A percentile compares a stretch with the other conserved stretches of the same genome.
Conservation (phyloP, 2,113 vertebrate genomes). For the Pyxicephalus adspersus region DNA sequence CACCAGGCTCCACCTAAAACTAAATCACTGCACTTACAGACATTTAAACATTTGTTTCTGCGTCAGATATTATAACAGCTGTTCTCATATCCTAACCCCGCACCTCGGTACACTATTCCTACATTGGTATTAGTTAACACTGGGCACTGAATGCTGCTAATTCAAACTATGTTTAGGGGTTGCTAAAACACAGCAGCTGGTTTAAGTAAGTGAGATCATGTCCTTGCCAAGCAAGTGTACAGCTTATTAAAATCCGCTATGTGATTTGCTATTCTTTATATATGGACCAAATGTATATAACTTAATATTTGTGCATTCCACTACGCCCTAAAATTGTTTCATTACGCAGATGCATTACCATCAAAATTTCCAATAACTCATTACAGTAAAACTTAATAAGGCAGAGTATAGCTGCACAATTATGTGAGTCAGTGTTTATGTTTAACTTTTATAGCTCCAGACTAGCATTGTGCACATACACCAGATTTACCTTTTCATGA, state of each 20-base stretch:
- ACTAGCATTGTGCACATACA: not conserved
- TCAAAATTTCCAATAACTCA: constrained; percentile 15
- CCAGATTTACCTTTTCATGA: not conserved
- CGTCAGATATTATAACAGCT: no score
- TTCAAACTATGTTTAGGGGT: not conserved
- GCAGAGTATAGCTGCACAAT: constrained; percentile 9
- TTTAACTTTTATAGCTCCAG: constrained; percentile 4
- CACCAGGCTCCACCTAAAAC: no score
- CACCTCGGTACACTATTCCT: no score
- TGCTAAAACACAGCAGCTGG: constrained; percentile 13
- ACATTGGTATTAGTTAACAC: no score
- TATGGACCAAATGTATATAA: constrained; percentile 19
- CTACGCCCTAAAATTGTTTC: not conserved
- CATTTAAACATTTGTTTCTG: no score
- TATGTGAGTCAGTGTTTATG: constrained; percentile 5
- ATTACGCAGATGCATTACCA: constrained; percentile 24
- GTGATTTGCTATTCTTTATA: not conserved
- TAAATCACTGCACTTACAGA: no score
- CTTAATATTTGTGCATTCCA: not conserved
- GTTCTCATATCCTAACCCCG: no score
- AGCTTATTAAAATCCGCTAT: not conserved
- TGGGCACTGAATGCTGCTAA: no score
- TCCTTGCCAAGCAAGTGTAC: not conserved
- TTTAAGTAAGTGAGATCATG: not conserved
- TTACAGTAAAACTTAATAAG: constrained; percentile 14